Percentiles rank a stretch among this genome's conserved stretches.
Conservation (phyloP, 1,140 invertebrate species). For the Aphaenogaster ashmeadi region DNA sequence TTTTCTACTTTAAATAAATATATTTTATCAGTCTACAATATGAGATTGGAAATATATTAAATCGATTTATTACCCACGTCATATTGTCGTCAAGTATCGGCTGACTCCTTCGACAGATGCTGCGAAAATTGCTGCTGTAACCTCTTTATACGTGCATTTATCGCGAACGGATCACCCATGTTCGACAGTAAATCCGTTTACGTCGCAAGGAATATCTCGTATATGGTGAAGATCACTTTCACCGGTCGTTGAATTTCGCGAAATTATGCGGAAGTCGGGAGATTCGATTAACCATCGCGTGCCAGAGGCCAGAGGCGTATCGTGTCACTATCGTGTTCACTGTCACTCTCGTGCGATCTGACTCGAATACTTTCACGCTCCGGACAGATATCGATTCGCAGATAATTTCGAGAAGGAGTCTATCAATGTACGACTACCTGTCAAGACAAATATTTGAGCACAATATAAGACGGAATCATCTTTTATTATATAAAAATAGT, state of each 20-base stretch:
- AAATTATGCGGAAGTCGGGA: constrained; percentile 61
- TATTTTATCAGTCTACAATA: not conserved
- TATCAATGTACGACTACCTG: not conserved
- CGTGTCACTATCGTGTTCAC: constrained; percentile 62
- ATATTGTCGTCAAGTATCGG: not conserved
- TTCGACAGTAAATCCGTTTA: constrained; percentile 27
- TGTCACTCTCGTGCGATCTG: constrained; percentile 62
- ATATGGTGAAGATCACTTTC: constrained; percentile 54
- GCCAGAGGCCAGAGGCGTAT: constrained; percentile 1
- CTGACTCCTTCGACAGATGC: not conserved
- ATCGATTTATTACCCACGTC: not conserved
- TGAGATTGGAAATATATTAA: not conserved
- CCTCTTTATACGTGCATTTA: constrained; percentile 30
- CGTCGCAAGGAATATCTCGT: not conserved
- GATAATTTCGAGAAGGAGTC: not conserved
- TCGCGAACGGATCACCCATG: not conserved
- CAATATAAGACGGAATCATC: not conserved
- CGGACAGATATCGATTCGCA: constrained; percentile 3
- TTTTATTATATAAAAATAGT: not conserved
- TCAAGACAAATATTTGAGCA: not conserved
- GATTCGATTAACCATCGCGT: constrained; percentile 7
- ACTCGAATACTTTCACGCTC: constrained; percentile 25
- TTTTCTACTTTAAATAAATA: not conserved
- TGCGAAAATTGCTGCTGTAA: not conserved
- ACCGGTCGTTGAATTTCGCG: constrained; percentile 57